These are phyloP conservation scores for Lasiurus cinereus DNA, from an alignment of 2,113 vertebrate species.

Conservation along the genomic window DNA sequence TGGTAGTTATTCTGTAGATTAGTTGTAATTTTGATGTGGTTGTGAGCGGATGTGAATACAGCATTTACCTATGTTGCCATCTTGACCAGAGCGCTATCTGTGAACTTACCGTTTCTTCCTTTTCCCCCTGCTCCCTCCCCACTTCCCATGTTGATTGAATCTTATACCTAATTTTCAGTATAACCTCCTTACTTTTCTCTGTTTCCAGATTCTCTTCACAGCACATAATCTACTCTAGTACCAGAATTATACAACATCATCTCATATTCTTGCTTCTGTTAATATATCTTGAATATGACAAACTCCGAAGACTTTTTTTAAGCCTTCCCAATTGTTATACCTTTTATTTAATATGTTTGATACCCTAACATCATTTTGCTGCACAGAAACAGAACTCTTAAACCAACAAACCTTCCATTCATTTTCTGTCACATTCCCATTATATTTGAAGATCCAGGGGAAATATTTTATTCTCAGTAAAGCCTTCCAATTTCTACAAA, in stretches of 20 bases:
- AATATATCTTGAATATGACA: background rate
- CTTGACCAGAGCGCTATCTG: background rate
- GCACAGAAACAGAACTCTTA: background rate
- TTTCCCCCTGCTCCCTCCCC: accelerated
- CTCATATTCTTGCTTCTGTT: background rate
- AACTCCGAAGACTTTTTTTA: background rate
- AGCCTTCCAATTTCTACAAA: background rate
- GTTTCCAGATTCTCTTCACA: background rate
- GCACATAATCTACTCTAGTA: background rate
- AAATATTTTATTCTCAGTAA: background rate
- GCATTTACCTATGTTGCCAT: background rate
- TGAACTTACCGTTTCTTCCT: background rate
- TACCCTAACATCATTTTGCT: background rate
- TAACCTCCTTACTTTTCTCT: background rate
- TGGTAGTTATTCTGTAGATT: background rate
- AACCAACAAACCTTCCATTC: background rate
- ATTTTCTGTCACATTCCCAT: conserved; percentile 41
- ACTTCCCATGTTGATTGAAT: background rate
- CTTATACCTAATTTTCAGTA: background rate
- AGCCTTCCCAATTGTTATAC: background rate
- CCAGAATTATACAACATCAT: background rate
- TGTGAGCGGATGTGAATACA: background rate
- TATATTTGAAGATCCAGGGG: background rate
- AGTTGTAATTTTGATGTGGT: background rate
- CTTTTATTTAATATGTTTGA: conserved; percentile 43